phyloP scores from a whole-genome alignment of 2,888 invertebrate genomes.

The Corythucha ciliata region DNA sequence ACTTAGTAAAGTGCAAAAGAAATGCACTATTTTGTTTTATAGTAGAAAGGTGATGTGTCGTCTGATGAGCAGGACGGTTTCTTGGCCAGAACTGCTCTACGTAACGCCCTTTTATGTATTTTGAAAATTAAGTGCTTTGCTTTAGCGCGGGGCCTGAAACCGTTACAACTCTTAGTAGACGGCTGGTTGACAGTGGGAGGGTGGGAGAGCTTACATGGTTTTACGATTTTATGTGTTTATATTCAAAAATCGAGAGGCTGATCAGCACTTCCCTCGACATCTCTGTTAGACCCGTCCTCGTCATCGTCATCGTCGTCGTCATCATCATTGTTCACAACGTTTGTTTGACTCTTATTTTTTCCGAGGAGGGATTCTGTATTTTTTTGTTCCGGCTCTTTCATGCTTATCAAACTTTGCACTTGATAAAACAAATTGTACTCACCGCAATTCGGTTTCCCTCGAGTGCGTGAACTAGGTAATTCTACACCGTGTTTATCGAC shows the following conservation, averaged over 20 bases:
- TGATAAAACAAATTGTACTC: slow-evolving; percentile 40
- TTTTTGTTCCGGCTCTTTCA: background rate
- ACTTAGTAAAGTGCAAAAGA: too few species aligned
- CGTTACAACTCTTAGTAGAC: too few species aligned
- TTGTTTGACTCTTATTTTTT: slow-evolving; percentile 42
- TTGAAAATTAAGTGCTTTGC: too few species aligned
- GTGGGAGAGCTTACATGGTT: slow-evolving; percentile 11
- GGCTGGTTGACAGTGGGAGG: too few species aligned
- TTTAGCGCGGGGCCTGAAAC: too few species aligned
- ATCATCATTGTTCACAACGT: slow-evolving; percentile 48
- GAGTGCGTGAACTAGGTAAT: slow-evolving; percentile 71
- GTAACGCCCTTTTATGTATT: too few species aligned
- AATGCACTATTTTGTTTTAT: too few species aligned
- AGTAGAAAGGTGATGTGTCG: too few species aligned
- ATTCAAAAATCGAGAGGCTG: slow-evolving; percentile 62
- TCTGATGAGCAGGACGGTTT: too few species aligned
- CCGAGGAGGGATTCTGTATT: slow-evolving; percentile 45
- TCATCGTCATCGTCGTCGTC: slow-evolving; percentile 68
- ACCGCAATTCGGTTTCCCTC: slow-evolving; percentile 73
- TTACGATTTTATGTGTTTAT: slow-evolving; percentile 8
- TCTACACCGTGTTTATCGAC: slow-evolving; percentile 86
- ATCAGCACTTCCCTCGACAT: slow-evolving; percentile 67
- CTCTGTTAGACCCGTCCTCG: slow-evolving; percentile 55
- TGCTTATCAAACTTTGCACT: background rate
- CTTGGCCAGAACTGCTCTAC: too few species aligned